Evolutionary conservation across 2,797 vertebrate genomes (phyloP).

Genomic region (Rhabdophis nuchalis): DNA sequence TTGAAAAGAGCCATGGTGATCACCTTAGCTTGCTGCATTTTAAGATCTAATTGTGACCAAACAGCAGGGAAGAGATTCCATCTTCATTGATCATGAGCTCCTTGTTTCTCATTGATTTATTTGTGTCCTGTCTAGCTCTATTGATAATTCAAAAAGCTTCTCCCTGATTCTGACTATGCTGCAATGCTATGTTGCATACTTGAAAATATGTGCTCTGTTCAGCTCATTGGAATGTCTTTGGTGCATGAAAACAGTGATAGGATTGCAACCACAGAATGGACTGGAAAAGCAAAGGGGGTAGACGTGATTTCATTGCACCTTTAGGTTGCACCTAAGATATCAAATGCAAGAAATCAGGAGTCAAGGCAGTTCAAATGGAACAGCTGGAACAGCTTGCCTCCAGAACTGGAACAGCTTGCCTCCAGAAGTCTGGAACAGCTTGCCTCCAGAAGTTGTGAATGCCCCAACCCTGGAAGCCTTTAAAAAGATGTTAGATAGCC

Average conservation of each 20-base stretch:
- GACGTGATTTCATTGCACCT: not conserved
- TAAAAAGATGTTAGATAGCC: no score
- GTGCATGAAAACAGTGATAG: not conserved
- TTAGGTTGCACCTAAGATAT: not conserved
- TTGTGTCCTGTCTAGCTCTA: slow-evolving; percentile 50
- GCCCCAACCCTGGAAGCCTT: no score
- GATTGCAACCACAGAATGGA: not conserved
- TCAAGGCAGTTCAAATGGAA: not conserved
- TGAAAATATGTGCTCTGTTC: not conserved
- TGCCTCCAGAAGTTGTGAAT: no score
- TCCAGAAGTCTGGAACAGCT: no score
- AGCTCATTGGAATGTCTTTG: not conserved
- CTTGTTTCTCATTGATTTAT: slow-evolving; percentile 30
- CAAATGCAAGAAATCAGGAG: not conserved
- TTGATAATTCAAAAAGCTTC: slow-evolving; percentile 23
- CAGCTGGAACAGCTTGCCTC: no score
- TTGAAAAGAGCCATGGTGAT: not conserved
- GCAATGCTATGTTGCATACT: not conserved
- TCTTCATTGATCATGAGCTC: slow-evolving; percentile 52
- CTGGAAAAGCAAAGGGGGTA: not conserved
- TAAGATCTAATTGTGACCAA: slow-evolving; percentile 52
- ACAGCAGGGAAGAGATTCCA: slow-evolving; percentile 37
- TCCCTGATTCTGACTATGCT: not conserved
- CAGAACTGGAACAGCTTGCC: no score
- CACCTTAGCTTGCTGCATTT: slow-evolving; percentile 12